Base-by-base conservation (phyloP, 2,888 invertebrate species). In the Thalpophila matura region DNA sequence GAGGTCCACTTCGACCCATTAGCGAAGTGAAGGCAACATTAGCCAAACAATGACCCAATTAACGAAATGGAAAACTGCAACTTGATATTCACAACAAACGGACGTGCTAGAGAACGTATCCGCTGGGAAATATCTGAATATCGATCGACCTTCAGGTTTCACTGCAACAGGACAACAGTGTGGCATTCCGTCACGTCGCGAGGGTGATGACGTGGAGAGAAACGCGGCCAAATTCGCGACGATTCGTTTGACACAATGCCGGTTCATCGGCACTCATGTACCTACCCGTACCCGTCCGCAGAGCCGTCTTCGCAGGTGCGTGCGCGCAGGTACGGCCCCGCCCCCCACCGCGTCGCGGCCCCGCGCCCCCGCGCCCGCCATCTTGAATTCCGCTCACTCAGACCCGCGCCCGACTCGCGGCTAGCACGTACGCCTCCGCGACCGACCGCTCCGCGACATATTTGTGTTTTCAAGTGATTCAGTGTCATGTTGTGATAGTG, bases 371-470 rank as follows among this genome's bases (percentile, higher is more conserved):
- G 62, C 74, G 38, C 71, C 71, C 68, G 80, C 94, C 95, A 94
- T 94, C 94, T 94, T 94, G 94, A 91, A 94, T 93, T 94, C 94
- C 94, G 88, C 86, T 93, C 93, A 91, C 94, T 93, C 92, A 90
- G 90, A 90, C 89, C 91, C 94, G 94, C 94, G 92, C 88, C 88
- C 83, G 91, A 81, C 89, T 90, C 90, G 94, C 91, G 92, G 89
- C 87, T 80, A 89, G 91, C 91, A 91, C 92, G 92, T 89, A 81
- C 79, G 74, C 79, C 67, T 73, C 80, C 82, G 80, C 78, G 81
- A 79, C 75, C 70, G 60, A 68, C 74, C 79, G 72, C 69, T 77
- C 69, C 77, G 80, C 82, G 83, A 82, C 79, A 80, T 73, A 79
- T 80, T 77, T 84, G 91, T 90, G 91, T 83, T 82, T 84, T 82